phyloP scores from a whole-genome alignment of 2,113 vertebrate genomes.

The Seriola dumerili region DNA sequence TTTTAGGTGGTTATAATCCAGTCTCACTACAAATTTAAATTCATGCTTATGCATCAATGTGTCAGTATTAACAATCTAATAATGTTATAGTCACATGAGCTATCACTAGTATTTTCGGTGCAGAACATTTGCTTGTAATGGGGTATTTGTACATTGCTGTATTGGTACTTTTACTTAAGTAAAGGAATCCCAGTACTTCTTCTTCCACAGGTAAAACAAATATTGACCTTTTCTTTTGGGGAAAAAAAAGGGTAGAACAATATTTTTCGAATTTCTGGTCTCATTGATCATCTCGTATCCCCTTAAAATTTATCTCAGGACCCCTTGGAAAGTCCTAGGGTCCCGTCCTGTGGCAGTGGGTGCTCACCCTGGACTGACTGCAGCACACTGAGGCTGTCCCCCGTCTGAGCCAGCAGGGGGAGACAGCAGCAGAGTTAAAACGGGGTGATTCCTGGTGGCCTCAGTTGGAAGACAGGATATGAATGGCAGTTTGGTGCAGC shows the following conservation, averaged over 20 bases:
- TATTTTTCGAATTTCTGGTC: too few relatives aligned
- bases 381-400: slow-evolving; percentile 20
- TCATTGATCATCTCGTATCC: too few relatives aligned
- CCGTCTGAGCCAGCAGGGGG: slow-evolving; percentile 65
- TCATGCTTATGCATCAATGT: background rate
- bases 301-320: too few relatives aligned
- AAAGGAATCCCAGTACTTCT: background rate
- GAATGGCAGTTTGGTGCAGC: slow-evolving; percentile 50
- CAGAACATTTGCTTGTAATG: too few relatives aligned
- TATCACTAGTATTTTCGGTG: too few relatives aligned
- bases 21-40: background rate
- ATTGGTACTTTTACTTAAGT: background rate
- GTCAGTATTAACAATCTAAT: background rate
- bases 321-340: background rate
- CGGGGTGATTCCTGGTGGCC: slow-evolving; percentile 25
- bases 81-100: too few relatives aligned
- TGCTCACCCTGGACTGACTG: slow-evolving; percentile 2
- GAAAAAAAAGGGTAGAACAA: background rate
- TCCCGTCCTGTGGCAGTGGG: background rate
- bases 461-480: slow-evolving; percentile 8
- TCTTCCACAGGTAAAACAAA: background rate
- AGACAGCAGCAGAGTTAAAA: slow-evolving; percentile 31
- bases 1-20: background rate
- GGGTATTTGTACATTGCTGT: background rate
- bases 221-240: background rate